Evolutionary conservation across 35 echinoderm and acorn worm genomes (phyloP).

Genomic region (Stichopus chloronotus): DNA sequence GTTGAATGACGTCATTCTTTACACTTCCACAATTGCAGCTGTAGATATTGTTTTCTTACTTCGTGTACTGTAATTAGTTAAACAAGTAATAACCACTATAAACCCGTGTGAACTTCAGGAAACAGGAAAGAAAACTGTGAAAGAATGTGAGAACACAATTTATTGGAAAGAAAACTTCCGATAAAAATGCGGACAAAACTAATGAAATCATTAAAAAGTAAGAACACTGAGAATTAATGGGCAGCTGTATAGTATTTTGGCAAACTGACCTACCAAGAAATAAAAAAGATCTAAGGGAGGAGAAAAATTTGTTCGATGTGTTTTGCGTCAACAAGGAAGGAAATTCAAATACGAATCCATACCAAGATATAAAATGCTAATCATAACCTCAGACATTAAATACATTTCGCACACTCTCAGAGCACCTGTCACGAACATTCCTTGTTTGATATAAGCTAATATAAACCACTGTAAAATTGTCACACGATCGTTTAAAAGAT

Average conservation of each 20-base stretch:
- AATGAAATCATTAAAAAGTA: neutral
- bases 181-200: neutral
- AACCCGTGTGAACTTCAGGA: neutral
- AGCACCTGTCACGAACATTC: neutral
- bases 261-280: neutral
- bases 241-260: neutral
- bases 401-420: neutral
- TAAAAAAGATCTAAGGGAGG: neutral
- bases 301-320: neutral
- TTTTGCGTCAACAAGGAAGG: neutral
- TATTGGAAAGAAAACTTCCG: neutral
- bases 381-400: neutral
- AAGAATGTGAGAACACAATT: neutral
- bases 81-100: neutral
- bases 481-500: no score
- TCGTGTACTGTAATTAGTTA: neutral
- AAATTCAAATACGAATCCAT: neutral
- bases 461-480: no score
- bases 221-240: neutral
- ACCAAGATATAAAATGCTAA: neutral
- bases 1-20: no score
- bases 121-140: neutral
- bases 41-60: neutral
- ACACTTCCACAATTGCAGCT: no score
- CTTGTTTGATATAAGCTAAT: neutral